Percentiles rank a stretch among this genome's conserved stretches.
These are phyloP conservation scores for Stegastes partitus DNA, from an alignment of 2,113 vertebrate species.

Conservation along the genomic window DNA sequence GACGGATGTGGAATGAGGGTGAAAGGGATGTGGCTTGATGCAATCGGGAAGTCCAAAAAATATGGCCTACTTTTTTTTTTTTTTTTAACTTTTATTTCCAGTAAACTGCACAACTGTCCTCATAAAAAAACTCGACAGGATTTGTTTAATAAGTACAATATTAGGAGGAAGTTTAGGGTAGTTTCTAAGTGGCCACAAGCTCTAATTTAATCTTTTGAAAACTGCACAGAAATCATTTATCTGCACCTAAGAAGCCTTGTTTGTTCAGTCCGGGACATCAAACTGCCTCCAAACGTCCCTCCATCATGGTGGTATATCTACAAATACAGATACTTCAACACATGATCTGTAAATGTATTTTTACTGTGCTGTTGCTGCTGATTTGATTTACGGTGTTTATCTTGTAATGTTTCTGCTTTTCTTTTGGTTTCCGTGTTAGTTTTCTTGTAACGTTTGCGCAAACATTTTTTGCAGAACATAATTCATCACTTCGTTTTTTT, in stretches of 20 bases:
- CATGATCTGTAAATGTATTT: background rate
- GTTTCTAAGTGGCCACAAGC: background rate
- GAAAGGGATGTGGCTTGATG: constrained; percentile 31
- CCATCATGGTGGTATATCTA: no score
- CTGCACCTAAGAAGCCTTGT: no score
- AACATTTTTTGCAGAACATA: background rate
- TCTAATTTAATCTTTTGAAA: background rate
- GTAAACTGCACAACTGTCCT: no score
- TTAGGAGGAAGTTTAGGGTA: background rate
- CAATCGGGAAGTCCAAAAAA: background rate
- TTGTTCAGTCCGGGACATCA: background rate
- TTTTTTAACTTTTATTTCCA: no score
- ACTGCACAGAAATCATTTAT: background rate
- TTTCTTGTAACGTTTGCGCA: constrained; percentile 1
- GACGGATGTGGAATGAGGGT: constrained; percentile 6
- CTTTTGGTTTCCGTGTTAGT: background rate
- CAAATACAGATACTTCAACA: background rate
- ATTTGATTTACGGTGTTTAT: background rate
- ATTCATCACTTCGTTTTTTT: background rate
- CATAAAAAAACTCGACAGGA: no score
- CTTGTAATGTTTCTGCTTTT: background rate
- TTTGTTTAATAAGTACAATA: no score
- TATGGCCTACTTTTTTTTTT: background rate
- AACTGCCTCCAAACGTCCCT: background rate
- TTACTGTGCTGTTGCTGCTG: no score